Evolutionary conservation across 2,113 vertebrate species (phyloP), one percentile per base, ranked within the genome.

Genomic region (Cololabis saira): DNA sequence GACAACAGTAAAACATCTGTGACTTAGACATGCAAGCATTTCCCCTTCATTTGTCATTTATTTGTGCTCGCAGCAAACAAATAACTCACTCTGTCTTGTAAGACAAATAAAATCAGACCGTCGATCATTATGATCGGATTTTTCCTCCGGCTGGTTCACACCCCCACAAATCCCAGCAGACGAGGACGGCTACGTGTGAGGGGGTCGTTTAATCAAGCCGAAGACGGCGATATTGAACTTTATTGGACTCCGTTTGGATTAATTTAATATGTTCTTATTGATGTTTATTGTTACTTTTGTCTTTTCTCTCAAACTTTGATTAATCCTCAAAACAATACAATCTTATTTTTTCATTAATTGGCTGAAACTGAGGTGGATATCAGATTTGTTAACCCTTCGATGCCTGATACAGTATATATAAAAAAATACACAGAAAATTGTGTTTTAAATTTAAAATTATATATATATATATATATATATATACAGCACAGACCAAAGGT

Each of bases 141-240:
- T 27, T 27, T 49, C 2, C 1, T 67, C 2, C 8, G 27, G 30
- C 4, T 40, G 9, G 10, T 60, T 64, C 54, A 53, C 64, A 41
- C 41, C 33, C 0, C 53, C 18, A 24, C 52, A 58, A 76, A 74
- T 74, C 76, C 80, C 10, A 37, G 10, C 5, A 7, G 3, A 83
- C 74, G 40, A 8, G 16, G 8, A 13, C 41, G 42, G 49, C 10
- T 9, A 2, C 59, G 44, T 27, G 61, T 41, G 2, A 1, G 1
- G 33, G 60, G 27, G 40, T 45, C 2, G 15, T 13, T 24, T 41
- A 10, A 66, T 66, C 56, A 48, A 13, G 51, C 3, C 0, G 17
- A 58, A 15, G n/a, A 37, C 9, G 22, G 60, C 11, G 15, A 17
- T 53, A 37, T 52, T 52, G 52, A 12, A 5, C 4, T 51, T 37